phyloP scores from a whole-genome alignment of 2,888 invertebrate species.

The Dinocampus coccinellae region DNA sequence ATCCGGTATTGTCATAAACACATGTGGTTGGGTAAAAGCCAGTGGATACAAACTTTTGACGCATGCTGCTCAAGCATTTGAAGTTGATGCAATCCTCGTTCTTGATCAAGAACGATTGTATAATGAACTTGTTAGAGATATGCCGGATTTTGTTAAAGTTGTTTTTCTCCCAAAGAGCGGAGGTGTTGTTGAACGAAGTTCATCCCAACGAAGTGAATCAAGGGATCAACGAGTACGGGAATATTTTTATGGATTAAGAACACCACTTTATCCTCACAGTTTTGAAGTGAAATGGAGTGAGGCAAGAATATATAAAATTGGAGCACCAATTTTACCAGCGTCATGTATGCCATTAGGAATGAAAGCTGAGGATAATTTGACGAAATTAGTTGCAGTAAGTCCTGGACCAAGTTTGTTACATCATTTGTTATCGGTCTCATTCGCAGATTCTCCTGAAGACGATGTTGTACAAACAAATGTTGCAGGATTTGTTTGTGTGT shows the following conservation, averaged over 20 bases:
- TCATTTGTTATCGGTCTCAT: slow-evolving; percentile 90
- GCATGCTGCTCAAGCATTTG: slow-evolving; percentile 92
- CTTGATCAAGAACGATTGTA: slow-evolving; percentile 96
- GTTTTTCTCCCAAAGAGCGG: slow-evolving; percentile 94
- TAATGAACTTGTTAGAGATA: slow-evolving; percentile 92
- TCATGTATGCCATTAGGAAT: slow-evolving; percentile 98
- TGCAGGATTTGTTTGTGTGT: slow-evolving; percentile 93
- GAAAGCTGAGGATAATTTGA: slow-evolving; percentile 91
- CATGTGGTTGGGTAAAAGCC: slow-evolving; percentile 97
- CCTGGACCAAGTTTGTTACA: slow-evolving; percentile 85
- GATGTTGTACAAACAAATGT: slow-evolving; percentile 90
- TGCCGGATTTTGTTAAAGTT: slow-evolving; percentile 94
- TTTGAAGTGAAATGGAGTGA: slow-evolving; percentile 94
- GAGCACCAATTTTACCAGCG: slow-evolving; percentile 92
- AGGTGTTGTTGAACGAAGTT: slow-evolving; percentile 92
- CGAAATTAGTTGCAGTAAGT: slow-evolving; percentile 86
- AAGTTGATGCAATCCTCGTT: slow-evolving; percentile 95
- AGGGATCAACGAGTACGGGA: slow-evolving; percentile 88
- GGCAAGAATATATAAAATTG: slow-evolving; percentile 92
- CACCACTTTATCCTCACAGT: slow-evolving; percentile 91
- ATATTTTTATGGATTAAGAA: slow-evolving; percentile 93
- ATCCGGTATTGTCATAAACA: slow-evolving; percentile 95
- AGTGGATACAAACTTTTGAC: slow-evolving; percentile 89
- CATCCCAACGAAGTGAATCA: slow-evolving; percentile 78
- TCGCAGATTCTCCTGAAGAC: slow-evolving; percentile 85